Evolutionary conservation across 2,113 vertebrate genomes (phyloP).

Genomic region (Ophthalmolycus amberensis): DNA sequence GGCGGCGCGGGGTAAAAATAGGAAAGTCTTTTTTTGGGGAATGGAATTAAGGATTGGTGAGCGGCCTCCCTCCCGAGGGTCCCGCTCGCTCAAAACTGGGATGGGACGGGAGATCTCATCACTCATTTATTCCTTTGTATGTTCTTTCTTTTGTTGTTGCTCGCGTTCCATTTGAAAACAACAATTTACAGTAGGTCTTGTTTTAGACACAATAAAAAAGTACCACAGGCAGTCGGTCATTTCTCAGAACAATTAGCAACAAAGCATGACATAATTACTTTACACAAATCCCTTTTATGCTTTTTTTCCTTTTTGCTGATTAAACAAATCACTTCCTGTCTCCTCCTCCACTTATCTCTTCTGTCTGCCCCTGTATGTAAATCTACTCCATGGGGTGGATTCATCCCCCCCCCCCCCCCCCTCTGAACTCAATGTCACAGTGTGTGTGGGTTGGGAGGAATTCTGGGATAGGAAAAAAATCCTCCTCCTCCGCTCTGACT

Average conservation of each 20-base stretch:
- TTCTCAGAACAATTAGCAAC: constrained; percentile 50
- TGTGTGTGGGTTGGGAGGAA: constrained; percentile 81
- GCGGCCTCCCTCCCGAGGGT: constrained; percentile 70
- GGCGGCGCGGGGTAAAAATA: constrained; percentile 75
- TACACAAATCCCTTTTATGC: not conserved
- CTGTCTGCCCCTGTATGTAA: constrained; percentile 18
- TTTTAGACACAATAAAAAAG: constrained; percentile 58
- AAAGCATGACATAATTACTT: constrained; percentile 41
- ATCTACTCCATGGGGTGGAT: constrained; percentile 25
- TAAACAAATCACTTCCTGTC: constrained; percentile 35
- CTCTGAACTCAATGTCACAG: constrained; percentile 61
- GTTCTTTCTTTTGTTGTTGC: constrained; percentile 4
- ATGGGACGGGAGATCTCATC: constrained; percentile 48
- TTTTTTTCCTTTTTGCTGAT: not conserved
- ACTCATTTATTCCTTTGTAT: constrained; percentile 60
- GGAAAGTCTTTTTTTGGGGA: constrained; percentile 75
- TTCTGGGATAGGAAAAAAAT: constrained; percentile 75
- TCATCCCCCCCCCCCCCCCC: constrained; percentile 26
- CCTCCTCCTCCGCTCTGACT: constrained; percentile 64
- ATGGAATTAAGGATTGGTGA: constrained; percentile 67
- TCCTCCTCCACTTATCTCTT: not conserved
- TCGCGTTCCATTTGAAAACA: constrained; percentile 57
- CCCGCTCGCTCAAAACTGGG: constrained; percentile 37
- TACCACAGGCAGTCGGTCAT: constrained; percentile 37
- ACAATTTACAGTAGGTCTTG: constrained; percentile 37